These are phyloP conservation scores for Drosophila ambigua DNA, from an alignment of 1,140 invertebrate species.

Conservation along the genomic window DNA sequence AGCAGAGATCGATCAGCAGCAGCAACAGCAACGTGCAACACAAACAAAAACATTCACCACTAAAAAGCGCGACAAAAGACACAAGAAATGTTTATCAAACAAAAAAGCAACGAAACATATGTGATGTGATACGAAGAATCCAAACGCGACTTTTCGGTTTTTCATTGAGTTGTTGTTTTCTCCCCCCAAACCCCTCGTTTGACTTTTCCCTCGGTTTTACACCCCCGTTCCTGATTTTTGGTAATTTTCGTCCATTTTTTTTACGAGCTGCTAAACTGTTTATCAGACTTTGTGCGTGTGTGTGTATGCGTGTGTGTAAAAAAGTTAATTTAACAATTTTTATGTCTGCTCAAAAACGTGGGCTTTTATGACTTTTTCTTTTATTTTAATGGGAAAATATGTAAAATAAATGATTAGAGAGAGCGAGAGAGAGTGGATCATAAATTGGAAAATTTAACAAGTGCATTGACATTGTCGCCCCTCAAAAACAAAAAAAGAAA, in stretches of 20 bases:
- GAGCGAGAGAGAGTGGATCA: slow-evolving; percentile 9
- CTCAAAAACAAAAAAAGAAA: no score
- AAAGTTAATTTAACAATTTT: slow-evolving; percentile 48
- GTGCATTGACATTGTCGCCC: slow-evolving; percentile 61
- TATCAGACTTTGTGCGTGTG: slow-evolving; percentile 16
- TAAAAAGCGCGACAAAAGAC: slow-evolving; percentile 4
- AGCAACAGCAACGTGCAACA: slow-evolving; percentile 20
- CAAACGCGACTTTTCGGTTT: slow-evolving; percentile 62
- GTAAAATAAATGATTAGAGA: slow-evolving; percentile 24
- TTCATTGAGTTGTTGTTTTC: slow-evolving; percentile 50
- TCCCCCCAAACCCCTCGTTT: background rate
- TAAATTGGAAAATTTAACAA: slow-evolving; percentile 37
- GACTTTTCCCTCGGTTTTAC: background rate
- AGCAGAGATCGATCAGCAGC: slow-evolving; percentile 3
- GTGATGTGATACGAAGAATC: slow-evolving; percentile 74
- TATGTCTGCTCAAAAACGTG: slow-evolving; percentile 37
- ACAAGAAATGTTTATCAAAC: slow-evolving; percentile 30
- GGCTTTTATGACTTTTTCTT: slow-evolving; percentile 60
- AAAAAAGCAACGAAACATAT: slow-evolving; percentile 21
- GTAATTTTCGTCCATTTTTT: slow-evolving; percentile 41
- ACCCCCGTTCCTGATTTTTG: slow-evolving; percentile 42
- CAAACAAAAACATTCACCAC: slow-evolving; percentile 7
- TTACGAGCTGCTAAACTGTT: slow-evolving; percentile 68
- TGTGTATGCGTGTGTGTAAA: slow-evolving; percentile 14
- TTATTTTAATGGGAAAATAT: slow-evolving; percentile 38